A percentile compares a stretch with the other conserved stretches of the same genome.
Conservation (phyloP, 2,113 vertebrate species). For the Ammodytes marinus region DNA sequence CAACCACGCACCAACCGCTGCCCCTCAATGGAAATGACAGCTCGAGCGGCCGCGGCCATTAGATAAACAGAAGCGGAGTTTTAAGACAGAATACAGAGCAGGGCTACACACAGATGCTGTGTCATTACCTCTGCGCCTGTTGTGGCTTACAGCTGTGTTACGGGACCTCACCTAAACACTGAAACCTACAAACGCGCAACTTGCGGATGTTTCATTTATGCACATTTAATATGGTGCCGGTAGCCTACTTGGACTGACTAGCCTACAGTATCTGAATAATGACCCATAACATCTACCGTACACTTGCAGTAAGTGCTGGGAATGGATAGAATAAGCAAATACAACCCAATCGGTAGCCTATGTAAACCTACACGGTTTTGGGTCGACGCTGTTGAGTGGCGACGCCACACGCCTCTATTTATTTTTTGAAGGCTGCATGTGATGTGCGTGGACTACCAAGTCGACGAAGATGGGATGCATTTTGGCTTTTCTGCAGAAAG, state of each 20-base stretch:
- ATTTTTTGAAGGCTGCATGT: background rate
- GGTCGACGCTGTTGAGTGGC: background rate
- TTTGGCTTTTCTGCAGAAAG: conserved; percentile 66
- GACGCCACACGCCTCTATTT: background rate
- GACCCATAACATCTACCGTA: conserved; percentile 20
- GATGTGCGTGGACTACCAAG: background rate
- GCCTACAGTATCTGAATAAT: conserved; percentile 30
- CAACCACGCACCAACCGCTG: conserved; percentile 16
- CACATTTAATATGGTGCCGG: conserved; percentile 45
- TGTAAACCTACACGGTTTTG: background rate
- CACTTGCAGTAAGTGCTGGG: conserved; percentile 38
- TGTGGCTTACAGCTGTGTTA: conserved; percentile 43
- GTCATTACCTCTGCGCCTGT: conserved; percentile 40
- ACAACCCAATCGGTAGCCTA: background rate
- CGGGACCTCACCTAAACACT: background rate
- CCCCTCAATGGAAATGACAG: conserved; percentile 39
- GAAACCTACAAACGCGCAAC: background rate
- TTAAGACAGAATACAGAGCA: background rate
- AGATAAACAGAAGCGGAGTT: background rate
- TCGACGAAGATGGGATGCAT: conserved; percentile 72
- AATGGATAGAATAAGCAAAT: conserved; percentile 1
- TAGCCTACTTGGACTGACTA: background rate
- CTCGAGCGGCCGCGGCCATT: conserved; percentile 43
- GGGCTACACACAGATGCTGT: background rate
- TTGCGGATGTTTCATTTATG: conserved; percentile 3